A percentile compares a stretch with the other conserved stretches of the same genome.
Conservation (phyloP, 2,113 vertebrate species). For the Platichthys flesus region DNA sequence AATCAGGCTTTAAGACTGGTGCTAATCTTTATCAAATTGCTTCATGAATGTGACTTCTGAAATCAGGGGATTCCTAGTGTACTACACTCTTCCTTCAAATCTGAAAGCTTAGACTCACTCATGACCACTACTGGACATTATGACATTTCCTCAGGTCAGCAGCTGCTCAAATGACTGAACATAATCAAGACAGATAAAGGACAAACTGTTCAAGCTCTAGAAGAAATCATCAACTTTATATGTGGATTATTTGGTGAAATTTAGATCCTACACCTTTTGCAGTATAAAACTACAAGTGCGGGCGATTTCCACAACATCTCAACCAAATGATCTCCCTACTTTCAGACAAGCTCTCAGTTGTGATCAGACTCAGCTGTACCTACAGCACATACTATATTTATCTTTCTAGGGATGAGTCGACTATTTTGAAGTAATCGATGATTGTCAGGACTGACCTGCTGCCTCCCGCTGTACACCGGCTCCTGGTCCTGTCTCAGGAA, state of each 20-base stretch:
- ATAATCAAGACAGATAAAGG: background rate
- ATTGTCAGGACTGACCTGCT: constrained; percentile 67
- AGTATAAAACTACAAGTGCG: background rate
- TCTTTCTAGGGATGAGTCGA: background rate
- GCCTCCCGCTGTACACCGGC: constrained; percentile 35
- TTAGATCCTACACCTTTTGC: background rate
- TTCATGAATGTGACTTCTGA: no score
- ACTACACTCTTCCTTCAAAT: background rate
- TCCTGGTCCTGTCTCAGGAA: constrained; percentile 78
- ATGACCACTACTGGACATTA: background rate
- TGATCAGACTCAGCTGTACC: no score
- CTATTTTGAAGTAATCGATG: background rate
- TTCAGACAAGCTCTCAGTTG: no score
- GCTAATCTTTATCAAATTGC: no score
- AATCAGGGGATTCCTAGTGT: background rate
- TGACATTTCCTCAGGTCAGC: background rate
- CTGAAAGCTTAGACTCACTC: background rate
- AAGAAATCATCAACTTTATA: background rate
- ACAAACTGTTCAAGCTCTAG: background rate
- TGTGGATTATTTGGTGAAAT: background rate
- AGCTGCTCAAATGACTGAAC: background rate
- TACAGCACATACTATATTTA: no score
- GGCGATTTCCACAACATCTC: no score
- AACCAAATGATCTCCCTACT: no score
- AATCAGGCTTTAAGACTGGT: no score